phyloP scores from a whole-genome alignment of 1,140 invertebrate genomes.

The Halictus rubicundus region DNA sequence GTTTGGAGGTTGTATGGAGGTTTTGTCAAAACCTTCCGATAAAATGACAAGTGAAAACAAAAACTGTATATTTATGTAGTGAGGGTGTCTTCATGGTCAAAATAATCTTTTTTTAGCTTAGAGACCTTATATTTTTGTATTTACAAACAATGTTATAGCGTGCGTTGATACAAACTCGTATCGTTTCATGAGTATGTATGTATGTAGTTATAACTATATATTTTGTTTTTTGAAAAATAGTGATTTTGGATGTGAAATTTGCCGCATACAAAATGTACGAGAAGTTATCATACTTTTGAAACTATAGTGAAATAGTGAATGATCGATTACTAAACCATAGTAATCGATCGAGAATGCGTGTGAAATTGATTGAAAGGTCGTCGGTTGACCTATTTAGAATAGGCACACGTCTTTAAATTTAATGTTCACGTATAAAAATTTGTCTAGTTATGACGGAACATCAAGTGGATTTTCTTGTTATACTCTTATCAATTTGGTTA shows the following conservation, averaged over 20 bases:
- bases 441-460: slow-evolving; percentile 62
- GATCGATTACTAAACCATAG: background rate
- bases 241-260: background rate
- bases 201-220: too few species aligned
- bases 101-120: too few species aligned
- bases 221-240: background rate
- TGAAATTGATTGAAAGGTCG: background rate
- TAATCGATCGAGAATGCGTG: too few species aligned
- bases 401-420: background rate
- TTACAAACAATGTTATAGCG: too few species aligned
- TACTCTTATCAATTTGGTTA: slow-evolving; percentile 66
- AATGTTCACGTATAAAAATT: background rate
- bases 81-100: too few species aligned
- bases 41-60: too few species aligned
- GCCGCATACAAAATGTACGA: background rate
- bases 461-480: slow-evolving; percentile 64
- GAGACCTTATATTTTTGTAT: too few species aligned
- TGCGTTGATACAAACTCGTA: too few species aligned
- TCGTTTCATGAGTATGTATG: too few species aligned
- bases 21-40: too few species aligned
- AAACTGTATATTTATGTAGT: too few species aligned
- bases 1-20: too few species aligned
- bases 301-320: background rate
- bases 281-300: background rate
- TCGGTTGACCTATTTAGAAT: background rate